phyloP scores from a whole-genome alignment of 2,888 invertebrate species.

The Drosophila picticornis region DNA sequence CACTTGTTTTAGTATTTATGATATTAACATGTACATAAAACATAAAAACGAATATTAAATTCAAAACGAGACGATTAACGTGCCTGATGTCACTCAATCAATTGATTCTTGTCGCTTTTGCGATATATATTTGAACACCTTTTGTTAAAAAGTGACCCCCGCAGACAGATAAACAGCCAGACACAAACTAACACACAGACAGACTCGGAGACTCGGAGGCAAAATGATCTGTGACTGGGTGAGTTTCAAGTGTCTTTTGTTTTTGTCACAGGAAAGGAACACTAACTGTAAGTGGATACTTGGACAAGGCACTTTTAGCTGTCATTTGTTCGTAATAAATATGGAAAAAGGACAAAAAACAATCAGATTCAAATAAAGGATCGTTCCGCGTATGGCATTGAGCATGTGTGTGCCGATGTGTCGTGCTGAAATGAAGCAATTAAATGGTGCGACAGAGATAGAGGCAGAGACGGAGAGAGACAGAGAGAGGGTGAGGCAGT shows the following conservation, averaged over 20 bases:
- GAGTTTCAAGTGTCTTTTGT: slow-evolving; percentile 49
- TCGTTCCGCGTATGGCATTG: slow-evolving; percentile 38
- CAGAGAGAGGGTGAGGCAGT: not conserved
- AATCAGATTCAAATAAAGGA: slow-evolving; percentile 31
- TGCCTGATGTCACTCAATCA: not conserved
- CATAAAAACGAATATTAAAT: not conserved
- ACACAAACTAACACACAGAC: not conserved
- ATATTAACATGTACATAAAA: not conserved
- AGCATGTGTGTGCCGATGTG: slow-evolving; percentile 34
- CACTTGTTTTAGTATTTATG: not conserved
- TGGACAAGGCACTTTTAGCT: slow-evolving; percentile 55
- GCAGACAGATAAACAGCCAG: slow-evolving; percentile 17
- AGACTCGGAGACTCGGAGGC: not conserved
- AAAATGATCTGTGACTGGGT: slow-evolving; percentile 69
- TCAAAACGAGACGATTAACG: not conserved
- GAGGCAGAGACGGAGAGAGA: not conserved
- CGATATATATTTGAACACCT: not conserved
- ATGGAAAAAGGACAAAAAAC: slow-evolving; percentile 15
- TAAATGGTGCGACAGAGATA: slow-evolving; percentile 14
- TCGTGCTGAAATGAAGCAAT: slow-evolving; percentile 52
- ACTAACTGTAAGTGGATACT: slow-evolving; percentile 73
- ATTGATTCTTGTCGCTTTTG: not conserved
- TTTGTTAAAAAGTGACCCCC: slow-evolving; percentile 10
- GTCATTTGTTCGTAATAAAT: slow-evolving; percentile 78
- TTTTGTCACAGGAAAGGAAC: slow-evolving; percentile 16